Base-by-base conservation (phyloP, 1,140 invertebrate genomes). In the Tachypleus tridentatus region DNA sequence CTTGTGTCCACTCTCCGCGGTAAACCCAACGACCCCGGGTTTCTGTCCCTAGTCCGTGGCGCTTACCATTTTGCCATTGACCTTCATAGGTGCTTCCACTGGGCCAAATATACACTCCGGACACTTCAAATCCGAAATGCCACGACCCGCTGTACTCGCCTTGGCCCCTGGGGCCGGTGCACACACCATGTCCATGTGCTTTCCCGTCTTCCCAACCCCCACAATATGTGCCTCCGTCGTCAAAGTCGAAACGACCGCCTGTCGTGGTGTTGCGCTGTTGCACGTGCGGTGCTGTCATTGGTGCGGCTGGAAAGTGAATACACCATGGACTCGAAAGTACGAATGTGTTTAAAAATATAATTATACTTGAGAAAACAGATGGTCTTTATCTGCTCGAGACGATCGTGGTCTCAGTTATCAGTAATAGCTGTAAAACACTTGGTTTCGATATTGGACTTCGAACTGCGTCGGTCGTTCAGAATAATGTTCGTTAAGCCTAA, bases 181-280 rank as follows among this genome's bases (percentile, higher is more conserved):
- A 97, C 58, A 97, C 91, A 49, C 93, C 94, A 77, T 97, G 91
- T 0, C 94, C 93, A 78, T 97, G 92, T 63, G 94, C 93, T 77
- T 95, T 95, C 68, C 96, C 96, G 76, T 99, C 95, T 75, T 98
- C 94, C 97, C 97, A 99, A 65, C 96, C 97, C 64, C 97, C 97
- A 82, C 95, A 97, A 80, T 97, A 99, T 59, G 94, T 97, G 67
- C 97, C 97, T 67, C 97, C 97, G 80, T 99, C 97, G 81, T 99
- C 97, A 81, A 99, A 99, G 83, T 99, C 97, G 81, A 99, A 99
- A 74, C 96, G 85, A 73, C 97, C 97, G 68, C 96, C 96, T 80
- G 88, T 91, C 74, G 91, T 84, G 49, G 77, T 63, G 29, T 29
- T 29, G 29, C 29, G 29, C 29, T 0, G 29, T 29, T 29, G 29